Evolutionary conservation across 2,113 vertebrate genomes (phyloP).

Genomic region (Pluvialis apricaria): DNA sequence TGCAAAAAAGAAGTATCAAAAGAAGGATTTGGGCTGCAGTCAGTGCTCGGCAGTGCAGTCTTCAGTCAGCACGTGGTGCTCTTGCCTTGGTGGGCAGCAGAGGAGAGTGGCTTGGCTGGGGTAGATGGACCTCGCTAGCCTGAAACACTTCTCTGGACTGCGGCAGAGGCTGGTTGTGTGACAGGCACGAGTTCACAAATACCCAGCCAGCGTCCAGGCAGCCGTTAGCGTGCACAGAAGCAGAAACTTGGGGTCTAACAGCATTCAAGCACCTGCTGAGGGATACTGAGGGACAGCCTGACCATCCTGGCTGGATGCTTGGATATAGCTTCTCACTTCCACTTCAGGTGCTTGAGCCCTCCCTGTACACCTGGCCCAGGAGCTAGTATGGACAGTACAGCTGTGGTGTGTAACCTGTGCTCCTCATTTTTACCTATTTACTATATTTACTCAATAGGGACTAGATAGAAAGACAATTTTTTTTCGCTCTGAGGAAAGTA

Average conservation of each 20-base stretch:
- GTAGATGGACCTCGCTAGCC: background rate
- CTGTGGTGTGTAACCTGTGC: background rate
- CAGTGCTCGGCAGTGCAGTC: background rate
- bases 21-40: background rate
- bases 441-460: background rate
- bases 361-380: background rate
- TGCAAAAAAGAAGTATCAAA: background rate
- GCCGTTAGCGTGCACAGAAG: background rate
- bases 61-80: background rate
- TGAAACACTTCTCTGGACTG: background rate
- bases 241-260: background rate
- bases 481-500: background rate
- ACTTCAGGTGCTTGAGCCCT: background rate
- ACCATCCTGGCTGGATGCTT: background rate
- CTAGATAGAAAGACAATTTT: background rate
- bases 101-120: accelerated
- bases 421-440: background rate
- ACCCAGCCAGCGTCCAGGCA: background rate
- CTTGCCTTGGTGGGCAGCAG: background rate
- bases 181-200: background rate
- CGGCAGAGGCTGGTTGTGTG: background rate
- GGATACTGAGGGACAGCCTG: background rate
- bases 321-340: background rate
- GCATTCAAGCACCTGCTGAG: background rate
- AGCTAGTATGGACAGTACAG: background rate